phyloP scores from a whole-genome alignment of 2,797 vertebrate genomes.

The Molothrus ater region DNA sequence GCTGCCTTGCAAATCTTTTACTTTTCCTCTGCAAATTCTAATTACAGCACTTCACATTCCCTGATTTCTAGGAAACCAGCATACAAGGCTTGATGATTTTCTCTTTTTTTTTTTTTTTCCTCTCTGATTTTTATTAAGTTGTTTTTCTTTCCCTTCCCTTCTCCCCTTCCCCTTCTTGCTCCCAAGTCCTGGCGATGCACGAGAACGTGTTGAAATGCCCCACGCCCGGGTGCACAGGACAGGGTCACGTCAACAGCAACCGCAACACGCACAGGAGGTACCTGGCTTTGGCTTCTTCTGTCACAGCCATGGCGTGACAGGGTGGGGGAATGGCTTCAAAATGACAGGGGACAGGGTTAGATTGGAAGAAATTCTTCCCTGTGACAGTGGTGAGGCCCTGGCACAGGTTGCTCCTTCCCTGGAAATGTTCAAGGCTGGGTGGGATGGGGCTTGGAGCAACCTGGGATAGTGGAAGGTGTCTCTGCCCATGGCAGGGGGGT shows the following conservation, averaged over 20 bases:
- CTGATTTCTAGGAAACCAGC: slow-evolving; percentile 7
- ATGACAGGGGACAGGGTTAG: background rate
- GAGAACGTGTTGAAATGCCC: slow-evolving; percentile 98
- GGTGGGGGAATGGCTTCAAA: background rate
- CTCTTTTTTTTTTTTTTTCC: background rate
- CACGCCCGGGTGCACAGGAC: slow-evolving; percentile 95
- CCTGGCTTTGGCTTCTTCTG: background rate
- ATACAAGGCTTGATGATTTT: slow-evolving; percentile 10
- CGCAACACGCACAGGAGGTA: slow-evolving; percentile 98
- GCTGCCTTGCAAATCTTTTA: background rate
- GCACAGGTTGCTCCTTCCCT: background rate
- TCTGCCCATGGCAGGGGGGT: background rate
- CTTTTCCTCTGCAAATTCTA: background rate
- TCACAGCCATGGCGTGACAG: background rate
- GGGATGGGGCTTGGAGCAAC: fast-evolving
- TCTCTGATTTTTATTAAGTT: slow-evolving; percentile 18
- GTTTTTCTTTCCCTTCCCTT: slow-evolving; percentile 25
- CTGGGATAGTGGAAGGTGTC: background rate
- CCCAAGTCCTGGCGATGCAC: slow-evolving; percentile 94
- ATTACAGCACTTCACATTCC: background rate
- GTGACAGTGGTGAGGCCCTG: background rate
- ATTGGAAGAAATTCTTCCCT: background rate
- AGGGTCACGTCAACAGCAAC: slow-evolving; percentile 98
- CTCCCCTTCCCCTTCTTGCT: background rate
- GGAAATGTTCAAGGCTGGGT: no score